Evolutionary conservation across 2,797 vertebrate species (phyloP), one percentile per base, ranked within the genome.

Genomic region (Calcarius lapponicus): DNA sequence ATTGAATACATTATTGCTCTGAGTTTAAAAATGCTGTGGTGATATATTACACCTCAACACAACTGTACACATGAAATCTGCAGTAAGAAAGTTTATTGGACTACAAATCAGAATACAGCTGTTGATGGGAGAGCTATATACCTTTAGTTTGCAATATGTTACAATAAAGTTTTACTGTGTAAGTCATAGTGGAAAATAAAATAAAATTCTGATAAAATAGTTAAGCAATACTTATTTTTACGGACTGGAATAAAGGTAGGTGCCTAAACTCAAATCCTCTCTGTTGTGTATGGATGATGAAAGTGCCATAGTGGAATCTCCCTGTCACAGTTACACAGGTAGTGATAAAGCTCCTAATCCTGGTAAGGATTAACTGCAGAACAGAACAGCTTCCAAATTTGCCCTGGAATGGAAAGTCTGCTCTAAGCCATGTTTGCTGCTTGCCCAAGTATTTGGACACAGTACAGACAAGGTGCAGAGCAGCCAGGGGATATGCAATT

Each of bases 1-100:
- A 97, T 97, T 98, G 97, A 98, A 97, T 97, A 97, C 95, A 97
- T 98, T 97, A 97, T 97, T 98, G 96, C 95, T 93, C 92, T 87
- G 88, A 97, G 97, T 98, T 98, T 97, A 89, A 96, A 96, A 98
- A 97, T 72, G 80, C 90, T 91, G 86, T 13, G 32, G 87, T 98
- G 97, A 98, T 97, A 93, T 97, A 97, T 97, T 96, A 92, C 87
- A 95, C 95, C 94, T 97, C 96, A 82, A 92, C 91, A 95, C 94
- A 96, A 95, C 93, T 88, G 67, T 85, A 95, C 94, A 83, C 88
- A 67, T 82, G 88, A 92, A 97, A 93, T 96, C 95, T 97, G 95
- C 84, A 90, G 93, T 58, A 36, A 90, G 74, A 94, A 97, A 87
- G 74, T 90, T 97, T 97, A 97, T 97, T 97, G 88, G 94, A 96